Evolutionary conservation across 2,888 invertebrate genomes (phyloP), one percentile per base, ranked within the genome.

Genomic region (Metalampra italica): DNA sequence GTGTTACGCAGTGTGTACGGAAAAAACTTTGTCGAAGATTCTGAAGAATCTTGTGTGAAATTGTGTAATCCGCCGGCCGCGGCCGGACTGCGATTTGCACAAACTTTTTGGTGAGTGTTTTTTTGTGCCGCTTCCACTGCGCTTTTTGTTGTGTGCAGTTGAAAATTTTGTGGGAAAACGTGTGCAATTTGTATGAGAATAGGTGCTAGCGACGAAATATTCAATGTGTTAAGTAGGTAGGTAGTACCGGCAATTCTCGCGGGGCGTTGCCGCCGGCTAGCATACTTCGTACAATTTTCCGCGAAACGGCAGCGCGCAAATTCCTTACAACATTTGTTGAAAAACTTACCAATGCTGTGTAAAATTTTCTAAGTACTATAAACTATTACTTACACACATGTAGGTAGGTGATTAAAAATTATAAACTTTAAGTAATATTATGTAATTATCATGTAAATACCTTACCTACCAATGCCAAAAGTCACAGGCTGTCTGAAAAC

Each of bases 21-120:
- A 90, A 89, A 90, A 90, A 90, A 90, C 89, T 89, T 89, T 82
- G 81, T 86, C 87, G 87, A 82, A 88, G 87, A 90, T 89, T 89
- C 84, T 90, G 84, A 90, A 89, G 85, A 87, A 85, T 87, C 82
- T 87, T 85, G 88, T 86, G 87, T 82, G 82, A 84, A 85, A 83
- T 86, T 88, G 88, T 88, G 89, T 86, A 86, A 84, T 81, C 81
- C 82, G 72, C 82, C 85, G 85, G 86, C 79, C 67, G 73, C 74
- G 71, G 81, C 78, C 79, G 88, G 87, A 84, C 84, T 78, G 79
- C 79, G 70, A 76, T 82, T 86, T 86, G 75, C 88, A 86, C 87
- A 82, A 82, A 86, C 84, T 83, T 81, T 87, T 81, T 67, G 89
- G 89, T 89, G 71, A 88, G 87, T 82, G 60, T 68, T 62, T 56